phyloP scores from a whole-genome alignment of 2,888 invertebrate species.

The Hyalella azteca region DNA sequence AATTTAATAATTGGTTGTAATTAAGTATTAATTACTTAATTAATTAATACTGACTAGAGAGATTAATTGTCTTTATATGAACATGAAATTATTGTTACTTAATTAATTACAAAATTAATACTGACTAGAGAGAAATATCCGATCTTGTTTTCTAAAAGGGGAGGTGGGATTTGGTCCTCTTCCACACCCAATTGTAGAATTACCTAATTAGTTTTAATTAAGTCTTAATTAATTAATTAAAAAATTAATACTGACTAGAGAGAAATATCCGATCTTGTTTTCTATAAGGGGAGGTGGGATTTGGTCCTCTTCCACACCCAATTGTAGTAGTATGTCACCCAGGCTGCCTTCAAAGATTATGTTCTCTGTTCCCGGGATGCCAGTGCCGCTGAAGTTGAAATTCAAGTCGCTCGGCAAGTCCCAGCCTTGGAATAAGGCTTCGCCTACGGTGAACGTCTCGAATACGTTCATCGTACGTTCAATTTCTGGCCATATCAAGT shows the following conservation, averaged over 20 bases:
- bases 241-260: slow-evolving; percentile 37
- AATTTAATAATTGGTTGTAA: too few species aligned
- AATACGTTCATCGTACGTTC: slow-evolving; percentile 49
- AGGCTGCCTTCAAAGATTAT: slow-evolving; percentile 39
- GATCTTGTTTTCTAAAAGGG: not conserved
- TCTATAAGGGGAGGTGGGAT: not conserved
- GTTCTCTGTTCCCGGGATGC: not conserved
- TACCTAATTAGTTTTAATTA: too few species aligned
- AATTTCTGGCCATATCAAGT: slow-evolving; percentile 45
- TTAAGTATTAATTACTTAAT: too few species aligned
- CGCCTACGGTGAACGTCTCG: slow-evolving; percentile 29
- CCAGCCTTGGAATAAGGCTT: slow-evolving; percentile 51
- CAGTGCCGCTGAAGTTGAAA: slow-evolving; percentile 44
- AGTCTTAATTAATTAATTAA: too few species aligned
- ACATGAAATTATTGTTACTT: too few species aligned
- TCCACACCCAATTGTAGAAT: not conserved
- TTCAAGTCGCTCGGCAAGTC: slow-evolving; percentile 44
- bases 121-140: slow-evolving; percentile 39
- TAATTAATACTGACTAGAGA: too few species aligned
- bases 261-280: slow-evolving; percentile 31
- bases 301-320: not conserved
- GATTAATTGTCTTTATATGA: too few species aligned
- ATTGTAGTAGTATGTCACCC: slow-evolving; percentile 37
- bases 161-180: not conserved
- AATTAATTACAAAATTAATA: too few species aligned